A percentile compares a stretch with the other conserved stretches of the same genome.
Conservation (phyloP, 30 jellyfish, hydroid and myxozoan species). For the Hydractinia symbiolongicarpus region DNA sequence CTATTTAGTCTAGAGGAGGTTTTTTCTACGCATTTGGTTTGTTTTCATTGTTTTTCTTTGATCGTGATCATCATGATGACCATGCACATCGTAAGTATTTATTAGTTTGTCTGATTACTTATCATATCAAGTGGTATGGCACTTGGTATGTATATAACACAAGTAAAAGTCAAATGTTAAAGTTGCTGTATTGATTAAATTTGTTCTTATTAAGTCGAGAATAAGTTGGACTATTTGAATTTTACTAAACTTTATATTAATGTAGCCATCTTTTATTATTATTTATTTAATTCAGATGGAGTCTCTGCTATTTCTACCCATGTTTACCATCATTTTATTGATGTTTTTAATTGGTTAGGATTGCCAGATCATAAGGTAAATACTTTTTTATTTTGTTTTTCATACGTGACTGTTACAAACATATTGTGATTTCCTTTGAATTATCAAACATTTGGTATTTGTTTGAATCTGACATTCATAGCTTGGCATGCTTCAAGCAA, state of each 20-base stretch:
- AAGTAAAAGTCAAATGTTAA: too few species aligned
- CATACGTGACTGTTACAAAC: not conserved
- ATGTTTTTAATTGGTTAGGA: conserved; percentile 64
- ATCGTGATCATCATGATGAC: conserved; percentile 45
- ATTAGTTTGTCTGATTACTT: not conserved
- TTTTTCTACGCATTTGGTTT: conserved; percentile 51
- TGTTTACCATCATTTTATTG: conserved; percentile 44
- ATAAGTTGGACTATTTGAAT: too few species aligned
- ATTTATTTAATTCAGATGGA: not conserved
- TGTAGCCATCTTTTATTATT: too few species aligned
- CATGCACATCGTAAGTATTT: conserved; percentile 11
- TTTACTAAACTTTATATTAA: too few species aligned
- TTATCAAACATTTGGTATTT: too few species aligned
- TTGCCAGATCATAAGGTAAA: conserved; percentile 79
- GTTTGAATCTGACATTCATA: too few species aligned
- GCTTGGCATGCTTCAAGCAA: too few species aligned
- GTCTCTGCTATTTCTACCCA: not conserved
- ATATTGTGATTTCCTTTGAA: too few species aligned
- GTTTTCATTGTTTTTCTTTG: conserved; percentile 53
- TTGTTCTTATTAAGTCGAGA: too few species aligned
- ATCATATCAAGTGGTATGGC: too few species aligned
- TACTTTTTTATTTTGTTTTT: not conserved
- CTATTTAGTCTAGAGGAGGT: conserved; percentile 49
- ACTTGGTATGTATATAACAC: too few species aligned
- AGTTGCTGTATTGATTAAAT: too few species aligned